phyloP scores from a whole-genome alignment of 2,113 vertebrate genomes.

The Pseudonaja textilis region DNA sequence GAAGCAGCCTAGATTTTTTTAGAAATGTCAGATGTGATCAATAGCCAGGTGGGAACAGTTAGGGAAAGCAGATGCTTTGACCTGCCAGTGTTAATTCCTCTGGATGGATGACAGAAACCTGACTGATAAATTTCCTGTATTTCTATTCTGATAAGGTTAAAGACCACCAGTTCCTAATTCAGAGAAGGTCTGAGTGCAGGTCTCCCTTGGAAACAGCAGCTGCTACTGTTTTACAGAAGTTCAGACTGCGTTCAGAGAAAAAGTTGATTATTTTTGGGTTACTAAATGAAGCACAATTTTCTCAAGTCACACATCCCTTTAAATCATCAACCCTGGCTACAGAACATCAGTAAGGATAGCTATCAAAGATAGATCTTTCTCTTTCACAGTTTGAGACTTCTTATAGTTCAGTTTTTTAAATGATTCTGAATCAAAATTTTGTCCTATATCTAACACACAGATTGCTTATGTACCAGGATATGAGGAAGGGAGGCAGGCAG shows the following conservation, averaged over 20 bases:
- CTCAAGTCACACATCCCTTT: not conserved
- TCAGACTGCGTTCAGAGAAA: not conserved
- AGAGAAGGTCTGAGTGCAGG: not conserved
- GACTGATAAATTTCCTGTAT: not conserved
- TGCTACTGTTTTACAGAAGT: not conserved
- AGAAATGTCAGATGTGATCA: constrained; percentile 58
- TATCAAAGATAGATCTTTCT: not conserved
- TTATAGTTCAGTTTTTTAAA: not conserved
- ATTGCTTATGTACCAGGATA: not conserved
- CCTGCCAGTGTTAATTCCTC: not conserved
- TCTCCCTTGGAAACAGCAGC: not conserved
- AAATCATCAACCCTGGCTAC: not conserved
- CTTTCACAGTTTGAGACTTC: not conserved
- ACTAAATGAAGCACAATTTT: not conserved
- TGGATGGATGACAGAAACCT: not conserved
- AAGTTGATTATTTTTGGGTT: not conserved
- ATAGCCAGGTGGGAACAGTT: constrained; percentile 28
- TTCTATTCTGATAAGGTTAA: not conserved
- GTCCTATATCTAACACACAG: not conserved
- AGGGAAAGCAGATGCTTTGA: constrained; percentile 39
- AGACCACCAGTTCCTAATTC: constrained; percentile 5
- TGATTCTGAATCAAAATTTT: not conserved
- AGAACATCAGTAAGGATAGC: not conserved
- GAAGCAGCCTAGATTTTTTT: constrained; percentile 24
- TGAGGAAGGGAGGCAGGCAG: not conserved